These are phyloP conservation scores for Azemiops feae DNA, from an alignment of 2,113 vertebrate species.

Conservation along the genomic window DNA sequence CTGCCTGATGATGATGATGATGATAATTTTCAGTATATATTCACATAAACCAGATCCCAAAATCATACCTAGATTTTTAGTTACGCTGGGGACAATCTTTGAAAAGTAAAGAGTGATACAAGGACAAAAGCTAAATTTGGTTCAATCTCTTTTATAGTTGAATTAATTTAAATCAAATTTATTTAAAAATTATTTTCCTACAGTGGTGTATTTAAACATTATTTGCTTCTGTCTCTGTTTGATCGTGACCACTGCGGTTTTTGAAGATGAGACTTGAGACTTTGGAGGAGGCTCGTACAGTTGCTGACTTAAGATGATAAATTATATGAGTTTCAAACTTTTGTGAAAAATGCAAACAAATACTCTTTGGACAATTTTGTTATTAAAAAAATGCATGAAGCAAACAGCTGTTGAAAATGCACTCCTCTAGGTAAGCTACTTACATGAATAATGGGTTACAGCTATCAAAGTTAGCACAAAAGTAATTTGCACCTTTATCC, in stretches of 20 bases:
- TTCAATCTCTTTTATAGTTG: neutral
- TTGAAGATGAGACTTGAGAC: neutral
- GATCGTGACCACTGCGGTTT: neutral
- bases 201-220: neutral
- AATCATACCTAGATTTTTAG: neutral
- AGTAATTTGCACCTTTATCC: neutral
- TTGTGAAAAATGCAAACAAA: neutral
- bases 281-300: neutral
- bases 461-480: neutral
- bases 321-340: neutral
- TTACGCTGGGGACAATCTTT: neutral
- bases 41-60: neutral
- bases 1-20: neutral
- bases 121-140: neutral
- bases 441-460: neutral
- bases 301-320: neutral
- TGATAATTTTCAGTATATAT: neutral
- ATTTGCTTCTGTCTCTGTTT: neutral
- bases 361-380: neutral
- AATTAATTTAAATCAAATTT: neutral
- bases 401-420: constrained; percentile 1
- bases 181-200: neutral
- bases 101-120: neutral
- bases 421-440: neutral
- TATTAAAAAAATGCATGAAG: neutral